Evolutionary conservation across 2,113 vertebrate species (phyloP).

Genomic region (Cryptomyrus ogoouensis): DNA sequence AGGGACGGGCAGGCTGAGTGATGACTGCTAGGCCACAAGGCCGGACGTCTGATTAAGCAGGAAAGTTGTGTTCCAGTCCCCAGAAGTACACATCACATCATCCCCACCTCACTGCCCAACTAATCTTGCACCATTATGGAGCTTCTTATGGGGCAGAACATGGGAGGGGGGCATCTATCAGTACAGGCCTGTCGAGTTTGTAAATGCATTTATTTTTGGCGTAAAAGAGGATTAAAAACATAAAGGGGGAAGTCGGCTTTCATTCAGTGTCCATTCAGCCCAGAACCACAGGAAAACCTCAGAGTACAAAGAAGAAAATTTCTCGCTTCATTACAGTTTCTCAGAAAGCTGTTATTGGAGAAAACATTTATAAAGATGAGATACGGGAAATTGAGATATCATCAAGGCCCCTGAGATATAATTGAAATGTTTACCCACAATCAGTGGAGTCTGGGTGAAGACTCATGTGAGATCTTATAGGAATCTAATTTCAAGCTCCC

Average conservation of each 20-base stretch:
- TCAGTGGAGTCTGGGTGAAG: neutral
- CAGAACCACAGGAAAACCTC: neutral
- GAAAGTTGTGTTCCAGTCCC: neutral
- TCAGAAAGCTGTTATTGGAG: neutral
- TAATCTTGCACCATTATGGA: neutral
- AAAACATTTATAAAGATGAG: neutral
- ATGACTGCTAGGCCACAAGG: slow-evolving; percentile 7
- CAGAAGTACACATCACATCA: neutral
- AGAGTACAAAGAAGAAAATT: neutral
- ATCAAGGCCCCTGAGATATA: neutral
- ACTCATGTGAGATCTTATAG: neutral
- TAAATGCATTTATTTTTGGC: neutral
- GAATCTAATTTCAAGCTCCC: neutral
- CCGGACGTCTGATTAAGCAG: neutral
- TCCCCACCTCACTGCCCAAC: neutral
- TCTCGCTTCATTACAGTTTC: neutral
- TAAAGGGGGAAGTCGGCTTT: neutral
- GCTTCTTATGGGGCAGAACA: neutral
- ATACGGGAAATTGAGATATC: neutral
- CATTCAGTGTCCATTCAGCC: neutral
- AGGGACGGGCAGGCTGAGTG: slow-evolving; percentile 14
- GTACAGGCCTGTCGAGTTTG: neutral
- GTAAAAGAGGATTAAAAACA: neutral
- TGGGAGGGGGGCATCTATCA: neutral
- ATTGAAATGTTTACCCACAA: neutral